A percentile compares a stretch with the other conserved stretches of the same genome.
Evolutionary conservation across 2,888 invertebrate species (phyloP).

Genomic region (Teinopalpus imperialis): DNA sequence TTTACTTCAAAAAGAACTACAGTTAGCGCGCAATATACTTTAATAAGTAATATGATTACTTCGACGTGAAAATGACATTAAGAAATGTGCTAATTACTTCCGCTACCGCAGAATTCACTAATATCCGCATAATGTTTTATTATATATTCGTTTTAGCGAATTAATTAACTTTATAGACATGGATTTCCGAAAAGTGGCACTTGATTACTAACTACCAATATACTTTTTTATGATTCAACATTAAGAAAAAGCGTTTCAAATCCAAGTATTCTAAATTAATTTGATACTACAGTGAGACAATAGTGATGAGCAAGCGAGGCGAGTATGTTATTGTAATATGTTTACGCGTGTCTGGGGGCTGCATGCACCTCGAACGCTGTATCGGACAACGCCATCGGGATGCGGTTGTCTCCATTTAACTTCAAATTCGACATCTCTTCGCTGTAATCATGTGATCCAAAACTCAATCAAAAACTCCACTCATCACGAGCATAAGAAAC

Average conservation of each 20-base stretch:
- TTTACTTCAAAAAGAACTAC: no score
- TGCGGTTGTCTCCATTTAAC: slow-evolving; percentile 75
- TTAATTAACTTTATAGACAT: no score
- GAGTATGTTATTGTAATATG: slow-evolving; percentile 46
- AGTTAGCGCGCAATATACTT: slow-evolving; percentile 1
- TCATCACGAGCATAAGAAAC: not conserved
- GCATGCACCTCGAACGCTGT: slow-evolving; percentile 79
- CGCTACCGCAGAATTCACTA: no score
- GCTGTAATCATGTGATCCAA: slow-evolving; percentile 65
- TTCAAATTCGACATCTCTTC: slow-evolving; percentile 79
- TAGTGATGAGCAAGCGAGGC: slow-evolving; percentile 43
- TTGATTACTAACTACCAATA: no score
- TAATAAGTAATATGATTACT: not conserved
- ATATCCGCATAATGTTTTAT: no score
- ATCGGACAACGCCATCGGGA: slow-evolving; percentile 77
- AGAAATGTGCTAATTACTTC: no score
- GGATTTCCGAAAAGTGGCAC: no score
- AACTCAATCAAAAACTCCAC: slow-evolving; percentile 28
- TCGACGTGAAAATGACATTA: not conserved
- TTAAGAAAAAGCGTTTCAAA: slow-evolving; percentile 6
- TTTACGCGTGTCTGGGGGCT: slow-evolving; percentile 78
- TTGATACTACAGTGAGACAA: not conserved
- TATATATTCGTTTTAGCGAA: no score
- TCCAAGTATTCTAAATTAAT: slow-evolving; percentile 2
- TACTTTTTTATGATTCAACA: slow-evolving; percentile 3